Evolutionary conservation across 2,113 vertebrate species (phyloP).

Genomic region (Rhynchopsitta pachyrhyncha): DNA sequence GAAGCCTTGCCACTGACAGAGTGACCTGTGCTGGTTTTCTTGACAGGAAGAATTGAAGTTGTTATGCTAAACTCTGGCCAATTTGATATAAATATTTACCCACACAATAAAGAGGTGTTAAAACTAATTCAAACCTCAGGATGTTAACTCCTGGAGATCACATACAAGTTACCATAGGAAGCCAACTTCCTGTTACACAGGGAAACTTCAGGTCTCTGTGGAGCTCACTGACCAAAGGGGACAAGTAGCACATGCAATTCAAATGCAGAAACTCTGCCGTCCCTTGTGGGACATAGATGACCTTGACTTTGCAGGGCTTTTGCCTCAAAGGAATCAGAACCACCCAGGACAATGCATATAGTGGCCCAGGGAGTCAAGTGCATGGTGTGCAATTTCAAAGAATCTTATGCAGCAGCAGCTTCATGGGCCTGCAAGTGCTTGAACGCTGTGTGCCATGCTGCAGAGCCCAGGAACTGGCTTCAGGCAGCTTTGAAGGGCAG

Average conservation of each 20-base stretch:
- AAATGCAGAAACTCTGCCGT: neutral
- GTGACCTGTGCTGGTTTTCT: conserved; percentile 28
- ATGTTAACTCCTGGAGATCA: conserved; percentile 43
- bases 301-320: neutral
- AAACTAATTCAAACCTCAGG: conserved; percentile 35
- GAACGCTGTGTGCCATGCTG: neutral
- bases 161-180: neutral
- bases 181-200: neutral
- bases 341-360: rapidly evolving
- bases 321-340: neutral
- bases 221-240: neutral
- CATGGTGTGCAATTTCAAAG: neutral
- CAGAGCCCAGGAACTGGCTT: neutral
- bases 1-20: conserved; percentile 42
- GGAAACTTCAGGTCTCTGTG: neutral
- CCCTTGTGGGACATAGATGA: neutral
- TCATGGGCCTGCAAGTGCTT: neutral
- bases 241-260: neutral
- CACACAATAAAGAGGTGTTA: conserved; percentile 43
- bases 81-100: conserved; percentile 61
- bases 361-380: neutral
- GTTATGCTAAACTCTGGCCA: conserved; percentile 54
- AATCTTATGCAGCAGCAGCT: neutral
- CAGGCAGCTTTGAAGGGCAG: neutral
- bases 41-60: conserved; percentile 50